Evolutionary conservation across 2,797 vertebrate genomes (phyloP).

Genomic region (Dryobates pubescens): DNA sequence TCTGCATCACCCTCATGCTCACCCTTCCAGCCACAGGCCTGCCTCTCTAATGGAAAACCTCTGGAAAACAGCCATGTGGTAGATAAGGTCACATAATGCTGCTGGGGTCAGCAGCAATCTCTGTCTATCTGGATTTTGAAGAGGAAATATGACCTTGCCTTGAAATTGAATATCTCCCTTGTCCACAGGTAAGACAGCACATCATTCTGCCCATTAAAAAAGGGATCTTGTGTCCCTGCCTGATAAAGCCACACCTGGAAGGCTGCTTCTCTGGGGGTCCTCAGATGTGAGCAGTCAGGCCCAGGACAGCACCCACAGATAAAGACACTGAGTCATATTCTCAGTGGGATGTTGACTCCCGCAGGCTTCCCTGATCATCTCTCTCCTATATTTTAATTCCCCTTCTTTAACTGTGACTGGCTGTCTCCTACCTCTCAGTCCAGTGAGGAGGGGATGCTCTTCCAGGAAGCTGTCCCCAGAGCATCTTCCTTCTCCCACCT

Average conservation of each 20-base stretch:
- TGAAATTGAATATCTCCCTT: neutral
- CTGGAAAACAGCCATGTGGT: neutral
- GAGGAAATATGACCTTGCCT: slow-evolving; percentile 16
- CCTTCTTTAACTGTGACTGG: neutral
- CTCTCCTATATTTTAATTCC: too few relatives aligned
- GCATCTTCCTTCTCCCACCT: neutral
- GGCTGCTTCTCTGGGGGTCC: neutral
- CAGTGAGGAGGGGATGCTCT: neutral
- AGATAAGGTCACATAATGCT: slow-evolving; percentile 30
- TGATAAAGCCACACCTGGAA: neutral
- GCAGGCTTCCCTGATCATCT: too few relatives aligned
- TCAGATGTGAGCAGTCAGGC: fast-evolving
- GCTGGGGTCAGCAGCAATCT: slow-evolving; percentile 43
- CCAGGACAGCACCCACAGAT: neutral
- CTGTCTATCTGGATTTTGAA: slow-evolving; percentile 12
- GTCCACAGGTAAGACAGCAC: fast-evolving
- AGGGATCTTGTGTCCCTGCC: neutral
- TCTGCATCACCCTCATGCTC: fast-evolving
- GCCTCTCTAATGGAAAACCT: slow-evolving; percentile 5
- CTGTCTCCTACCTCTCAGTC: neutral
- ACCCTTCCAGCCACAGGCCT: neutral
- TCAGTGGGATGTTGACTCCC: neutral
- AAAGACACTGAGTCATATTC: neutral
- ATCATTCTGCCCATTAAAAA: neutral
- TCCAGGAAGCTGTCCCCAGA: neutral